phyloP scores from a whole-genome alignment of 2,888 invertebrate species.

The Agrilus cyanescens region DNA sequence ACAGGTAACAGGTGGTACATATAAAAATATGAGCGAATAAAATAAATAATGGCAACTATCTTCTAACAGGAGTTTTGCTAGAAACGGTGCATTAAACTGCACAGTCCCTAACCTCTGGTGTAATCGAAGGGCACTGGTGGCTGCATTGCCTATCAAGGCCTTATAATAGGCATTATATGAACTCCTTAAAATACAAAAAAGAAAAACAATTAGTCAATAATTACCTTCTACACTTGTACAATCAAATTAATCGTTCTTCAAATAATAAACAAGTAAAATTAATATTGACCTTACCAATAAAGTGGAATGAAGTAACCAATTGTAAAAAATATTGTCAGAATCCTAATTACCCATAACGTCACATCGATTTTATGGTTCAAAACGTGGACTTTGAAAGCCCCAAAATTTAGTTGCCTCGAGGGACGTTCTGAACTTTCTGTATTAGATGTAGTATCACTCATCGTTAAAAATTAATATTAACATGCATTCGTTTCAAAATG shows the following conservation, averaged over 20 bases:
- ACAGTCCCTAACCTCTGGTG: constrained; percentile 88
- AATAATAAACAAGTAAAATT: constrained; percentile 3
- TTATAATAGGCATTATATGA: constrained; percentile 79
- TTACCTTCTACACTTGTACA: background rate
- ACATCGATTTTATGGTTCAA: constrained; percentile 77
- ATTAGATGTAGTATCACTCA: constrained; percentile 18
- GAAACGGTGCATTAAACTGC: constrained; percentile 70
- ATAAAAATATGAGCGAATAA: constrained; percentile 90
- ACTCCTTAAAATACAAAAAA: constrained; percentile 42
- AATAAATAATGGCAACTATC: constrained; percentile 95
- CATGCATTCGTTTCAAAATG: too few relatives aligned
- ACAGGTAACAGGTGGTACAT: constrained; percentile 79
- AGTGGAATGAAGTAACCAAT: constrained; percentile 76
- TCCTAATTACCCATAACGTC: constrained; percentile 74
- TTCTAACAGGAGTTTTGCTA: constrained; percentile 69
- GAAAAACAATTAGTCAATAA: constrained; percentile 1
- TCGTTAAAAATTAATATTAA: constrained; percentile 1
- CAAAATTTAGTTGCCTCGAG: constrained; percentile 43
- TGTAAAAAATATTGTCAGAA: constrained; percentile 74
- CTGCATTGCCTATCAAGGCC: constrained; percentile 85
- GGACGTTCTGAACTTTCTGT: constrained; percentile 13
- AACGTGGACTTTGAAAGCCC: constrained; percentile 58
- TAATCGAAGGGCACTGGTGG: constrained; percentile 85
- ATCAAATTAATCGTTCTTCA: background rate
- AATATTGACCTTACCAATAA: constrained; percentile 59